Evolutionary conservation across 1,140 invertebrate species (phyloP), one percentile per base, ranked within the genome.

Genomic region (Heterodera schachtii): DNA sequence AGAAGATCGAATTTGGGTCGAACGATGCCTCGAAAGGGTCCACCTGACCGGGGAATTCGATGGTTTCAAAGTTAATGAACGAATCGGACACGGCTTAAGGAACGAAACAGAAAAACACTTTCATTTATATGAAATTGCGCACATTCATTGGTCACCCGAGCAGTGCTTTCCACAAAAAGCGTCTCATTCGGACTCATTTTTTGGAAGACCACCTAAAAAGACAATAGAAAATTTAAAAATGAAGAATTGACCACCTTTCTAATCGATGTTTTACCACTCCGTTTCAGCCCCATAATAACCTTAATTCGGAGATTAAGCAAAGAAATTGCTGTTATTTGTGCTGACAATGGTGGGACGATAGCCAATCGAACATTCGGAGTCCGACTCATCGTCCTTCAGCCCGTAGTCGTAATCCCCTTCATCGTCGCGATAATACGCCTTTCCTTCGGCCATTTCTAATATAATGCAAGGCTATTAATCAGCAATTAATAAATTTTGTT

Each of bases 221-320:
- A 98, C 99, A n/a, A 99, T n/a, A n/a, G n/a, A 91, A 4, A 97
- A 99, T 92, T 99, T 97, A 92, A 31, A 31, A 31, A 31, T 31
- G 98, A 99, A n/a, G n/a, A n/a, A n/a, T 89, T 99, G 96, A 91
- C 99, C 99, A 99, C 98, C 92, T 99, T 99, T 90, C 98, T 95
- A 89, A 99, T 99, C 3, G 97, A 99, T n/a, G 97, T 98, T 91
- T 99, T 99, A 80, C 98, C 98, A 91, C 96, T 98, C 90, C 97
- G 60, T 69, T 85, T 85, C 6, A 85, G 71, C 41, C 84, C 84
- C 85, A 85, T 85, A 49, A 83, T 80, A 11, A 82, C 66, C 66
- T 44, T 21, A 71, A 79, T 5, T 69, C 43, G 3, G 47, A 41
- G 47, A n/a, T 67, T 79, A 44, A 70, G 16, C 41, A 16, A 9